Evolutionary conservation across 2,888 invertebrate genomes (phyloP).

Genomic region (Diachrysia chrysitis): DNA sequence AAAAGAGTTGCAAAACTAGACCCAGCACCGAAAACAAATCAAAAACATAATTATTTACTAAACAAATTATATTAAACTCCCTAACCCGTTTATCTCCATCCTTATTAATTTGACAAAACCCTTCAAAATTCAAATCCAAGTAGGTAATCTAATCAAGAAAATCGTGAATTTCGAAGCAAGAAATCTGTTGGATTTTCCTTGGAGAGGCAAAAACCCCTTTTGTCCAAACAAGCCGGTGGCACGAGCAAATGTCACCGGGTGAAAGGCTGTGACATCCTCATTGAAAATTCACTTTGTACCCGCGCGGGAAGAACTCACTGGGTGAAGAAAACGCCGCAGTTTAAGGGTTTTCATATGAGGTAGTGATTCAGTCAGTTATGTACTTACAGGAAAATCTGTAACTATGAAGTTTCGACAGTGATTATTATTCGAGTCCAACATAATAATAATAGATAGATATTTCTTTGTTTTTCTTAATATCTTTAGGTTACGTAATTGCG

Average conservation of each 20-base stretch:
- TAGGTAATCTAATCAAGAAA: conserved; percentile 78
- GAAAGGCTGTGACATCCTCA: conserved; percentile 83
- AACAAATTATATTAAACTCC: conserved; percentile 44
- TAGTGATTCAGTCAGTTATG: neutral
- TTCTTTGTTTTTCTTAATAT: too few species aligned
- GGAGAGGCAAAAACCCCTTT: conserved; percentile 81
- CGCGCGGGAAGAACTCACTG: conserved; percentile 63
- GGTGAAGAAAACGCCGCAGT: conserved; percentile 46
- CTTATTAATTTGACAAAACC: conserved; percentile 60
- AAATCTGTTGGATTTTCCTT: conserved; percentile 68
- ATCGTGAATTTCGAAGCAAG: conserved; percentile 68
- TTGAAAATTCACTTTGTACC: conserved; percentile 79
- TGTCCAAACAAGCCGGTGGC: conserved; percentile 83
- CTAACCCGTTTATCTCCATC: conserved; percentile 50
- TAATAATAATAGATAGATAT: too few species aligned
- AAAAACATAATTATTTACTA: conserved; percentile 35
- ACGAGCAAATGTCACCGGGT: conserved; percentile 80
- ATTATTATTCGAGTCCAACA: too few species aligned
- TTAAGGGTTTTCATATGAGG: neutral
- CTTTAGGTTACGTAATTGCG: too few species aligned
- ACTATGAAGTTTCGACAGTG: too few species aligned
- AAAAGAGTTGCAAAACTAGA: conserved; percentile 17
- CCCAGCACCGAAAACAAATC: neutral
- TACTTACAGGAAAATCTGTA: too few species aligned
- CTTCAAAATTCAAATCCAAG: conserved; percentile 76